Evolutionary conservation across 1,140 invertebrate species (phyloP).

Genomic region (Daktulosphaira vitifoliae): DNA sequence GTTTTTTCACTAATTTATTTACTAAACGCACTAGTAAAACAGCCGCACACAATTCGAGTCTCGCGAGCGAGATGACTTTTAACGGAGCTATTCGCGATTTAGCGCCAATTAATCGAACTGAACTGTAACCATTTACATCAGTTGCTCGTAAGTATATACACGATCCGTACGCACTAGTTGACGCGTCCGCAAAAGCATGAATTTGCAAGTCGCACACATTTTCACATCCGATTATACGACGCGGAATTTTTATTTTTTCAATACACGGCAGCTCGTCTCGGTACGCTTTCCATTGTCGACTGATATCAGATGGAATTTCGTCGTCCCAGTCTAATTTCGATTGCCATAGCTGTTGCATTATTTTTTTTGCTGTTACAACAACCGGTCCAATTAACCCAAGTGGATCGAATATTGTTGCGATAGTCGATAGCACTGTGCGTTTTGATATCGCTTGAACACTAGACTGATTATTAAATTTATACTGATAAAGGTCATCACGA

Average conservation of each 20-base stretch:
- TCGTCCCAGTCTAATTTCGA: slow-evolving; percentile 33
- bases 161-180: slow-evolving; percentile 2
- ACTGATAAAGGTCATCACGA: not conserved
- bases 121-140: not conserved
- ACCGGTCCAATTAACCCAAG: slow-evolving; percentile 34
- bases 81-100: not conserved
- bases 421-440: slow-evolving; percentile 33
- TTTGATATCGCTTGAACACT: slow-evolving; percentile 12
- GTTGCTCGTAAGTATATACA: slow-evolving; percentile 18
- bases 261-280: not conserved
- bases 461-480: not conserved
- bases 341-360: slow-evolving; percentile 36
- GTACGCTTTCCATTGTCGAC: slow-evolving; percentile 16
- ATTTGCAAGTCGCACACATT: not conserved
- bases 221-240: not conserved
- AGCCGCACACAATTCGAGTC: not conserved
- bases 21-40: not conserved
- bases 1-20: not conserved
- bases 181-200: slow-evolving; percentile 27
- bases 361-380: slow-evolving; percentile 27
- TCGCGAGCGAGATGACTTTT: not conserved
- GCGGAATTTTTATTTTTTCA: slow-evolving; percentile 25
- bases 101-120: not conserved
- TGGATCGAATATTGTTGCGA: slow-evolving; percentile 37
- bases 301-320: not conserved